Evolutionary conservation across 2,113 vertebrate species (phyloP).

Genomic region (Myiozetetes cayanensis): DNA sequence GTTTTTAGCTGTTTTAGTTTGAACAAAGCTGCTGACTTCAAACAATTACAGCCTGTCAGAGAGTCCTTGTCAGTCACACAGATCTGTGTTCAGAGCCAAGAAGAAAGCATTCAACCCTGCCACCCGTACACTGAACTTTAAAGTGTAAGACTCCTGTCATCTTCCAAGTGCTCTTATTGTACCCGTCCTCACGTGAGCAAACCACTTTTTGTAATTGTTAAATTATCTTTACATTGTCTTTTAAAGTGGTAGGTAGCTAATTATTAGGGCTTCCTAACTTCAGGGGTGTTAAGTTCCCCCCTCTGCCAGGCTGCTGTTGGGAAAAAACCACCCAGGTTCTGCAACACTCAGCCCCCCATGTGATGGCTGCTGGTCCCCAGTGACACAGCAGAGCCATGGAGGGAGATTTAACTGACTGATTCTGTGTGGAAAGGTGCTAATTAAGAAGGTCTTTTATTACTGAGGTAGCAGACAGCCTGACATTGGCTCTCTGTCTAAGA

Average conservation of each 20-base stretch:
- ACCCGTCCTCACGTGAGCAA: background rate
- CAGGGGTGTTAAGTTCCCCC: background rate
- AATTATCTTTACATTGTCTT: background rate
- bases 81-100: background rate
- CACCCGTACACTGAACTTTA: background rate
- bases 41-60: constrained; percentile 32
- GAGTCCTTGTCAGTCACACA: background rate
- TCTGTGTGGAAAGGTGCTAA: background rate
- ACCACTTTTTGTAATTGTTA: background rate
- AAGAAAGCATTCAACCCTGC: background rate
- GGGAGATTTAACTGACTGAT: background rate
- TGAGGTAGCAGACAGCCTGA: background rate
- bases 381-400: background rate
- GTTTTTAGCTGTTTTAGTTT: constrained; percentile 14
- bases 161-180: constrained; percentile 50
- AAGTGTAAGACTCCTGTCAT: background rate
- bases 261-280: background rate
- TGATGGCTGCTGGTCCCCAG: background rate
- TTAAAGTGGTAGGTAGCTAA: background rate
- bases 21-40: constrained; percentile 38
- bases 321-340: background rate
- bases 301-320: background rate
- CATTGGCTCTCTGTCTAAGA: fast-evolving
- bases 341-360: background rate
- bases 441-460: background rate